Evolutionary conservation across 64 coral and sea anemone species (phyloP).

Genomic region (Pachyseris speciosa): DNA sequence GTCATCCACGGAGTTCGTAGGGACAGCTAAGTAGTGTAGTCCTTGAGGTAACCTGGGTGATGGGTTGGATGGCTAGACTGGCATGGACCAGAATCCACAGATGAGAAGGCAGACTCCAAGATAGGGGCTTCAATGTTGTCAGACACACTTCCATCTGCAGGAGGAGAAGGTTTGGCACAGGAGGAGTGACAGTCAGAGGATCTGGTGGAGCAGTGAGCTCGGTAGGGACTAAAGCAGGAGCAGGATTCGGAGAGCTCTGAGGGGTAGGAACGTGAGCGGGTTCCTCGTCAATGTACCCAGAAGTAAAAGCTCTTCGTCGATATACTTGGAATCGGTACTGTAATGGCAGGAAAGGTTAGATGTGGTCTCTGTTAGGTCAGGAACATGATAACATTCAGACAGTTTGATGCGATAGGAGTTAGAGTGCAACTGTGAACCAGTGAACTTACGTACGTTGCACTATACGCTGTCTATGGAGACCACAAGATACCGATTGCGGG

Average conservation of each 20-base stretch:
- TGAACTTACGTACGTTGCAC: slow-evolving; percentile 57
- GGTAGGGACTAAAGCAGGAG: not conserved
- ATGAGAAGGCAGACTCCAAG: not conserved
- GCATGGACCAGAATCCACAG: not conserved
- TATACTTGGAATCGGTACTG: not conserved
- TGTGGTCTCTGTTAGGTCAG: not conserved
- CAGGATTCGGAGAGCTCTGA: not conserved
- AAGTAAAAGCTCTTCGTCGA: not conserved
- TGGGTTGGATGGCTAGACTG: not conserved
- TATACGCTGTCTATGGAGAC: slow-evolving; percentile 5
- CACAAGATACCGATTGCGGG: slow-evolving; percentile 11
- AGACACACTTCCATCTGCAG: not conserved
- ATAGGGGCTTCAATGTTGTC: not conserved
- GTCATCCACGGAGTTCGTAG: not conserved
- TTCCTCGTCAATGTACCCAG: not conserved
- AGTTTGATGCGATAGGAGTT: not conserved
- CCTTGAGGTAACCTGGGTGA: not conserved
- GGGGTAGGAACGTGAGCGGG: not conserved
- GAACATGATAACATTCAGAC: slow-evolving; percentile 15
- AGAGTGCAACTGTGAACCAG: not conserved
- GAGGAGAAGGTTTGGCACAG: too few relatives aligned
- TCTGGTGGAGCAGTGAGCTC: not conserved
- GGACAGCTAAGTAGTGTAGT: slow-evolving; percentile 6
- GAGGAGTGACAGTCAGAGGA: not conserved
- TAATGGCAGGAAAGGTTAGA: not conserved